Evolutionary conservation across 1,140 invertebrate species (phyloP).

Genomic region (Thaumetopoea pityocampa): DNA sequence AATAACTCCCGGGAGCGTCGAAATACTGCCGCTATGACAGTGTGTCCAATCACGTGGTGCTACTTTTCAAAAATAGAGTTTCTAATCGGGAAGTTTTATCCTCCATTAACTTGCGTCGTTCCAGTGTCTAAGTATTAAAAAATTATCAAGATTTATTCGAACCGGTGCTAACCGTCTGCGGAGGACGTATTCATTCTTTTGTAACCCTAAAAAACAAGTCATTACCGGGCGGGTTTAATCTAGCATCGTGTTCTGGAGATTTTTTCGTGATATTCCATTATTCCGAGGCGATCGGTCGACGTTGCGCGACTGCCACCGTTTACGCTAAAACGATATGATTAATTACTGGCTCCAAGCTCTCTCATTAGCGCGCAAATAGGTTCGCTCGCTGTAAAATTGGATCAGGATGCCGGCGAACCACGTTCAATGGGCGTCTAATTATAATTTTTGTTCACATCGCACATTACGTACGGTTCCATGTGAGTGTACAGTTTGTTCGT

Average conservation of each 20-base stretch:
- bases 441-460: conserved; percentile 61
- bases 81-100: conserved; percentile 25
- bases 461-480: too few species aligned
- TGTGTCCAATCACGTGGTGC: conserved; percentile 22
- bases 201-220: conserved; percentile 73
- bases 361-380: conserved; percentile 71
- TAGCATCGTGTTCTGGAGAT: conserved; percentile 55
- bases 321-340: conserved; percentile 73
- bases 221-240: conserved; percentile 70
- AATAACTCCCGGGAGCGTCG: conserved; percentile 1
- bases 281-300: conserved; percentile 58
- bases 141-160: conserved; percentile 53
- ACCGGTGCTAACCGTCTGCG: conserved; percentile 46
- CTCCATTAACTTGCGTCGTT: conserved; percentile 50
- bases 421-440: conserved; percentile 61
- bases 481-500: too few species aligned
- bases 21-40: conserved; percentile 11
- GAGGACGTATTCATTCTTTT: conserved; percentile 69
- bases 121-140: conserved; percentile 43
- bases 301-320: conserved; percentile 47
- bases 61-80: conserved; percentile 29
- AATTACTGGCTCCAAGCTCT: conserved; percentile 60
- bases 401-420: conserved; percentile 49
- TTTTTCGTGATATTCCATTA: conserved; percentile 70
- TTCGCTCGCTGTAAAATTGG: conserved; percentile 69